Evolutionary conservation across 64 coral and sea anemone species (phyloP).

Genomic region (Montipora foliosa): DNA sequence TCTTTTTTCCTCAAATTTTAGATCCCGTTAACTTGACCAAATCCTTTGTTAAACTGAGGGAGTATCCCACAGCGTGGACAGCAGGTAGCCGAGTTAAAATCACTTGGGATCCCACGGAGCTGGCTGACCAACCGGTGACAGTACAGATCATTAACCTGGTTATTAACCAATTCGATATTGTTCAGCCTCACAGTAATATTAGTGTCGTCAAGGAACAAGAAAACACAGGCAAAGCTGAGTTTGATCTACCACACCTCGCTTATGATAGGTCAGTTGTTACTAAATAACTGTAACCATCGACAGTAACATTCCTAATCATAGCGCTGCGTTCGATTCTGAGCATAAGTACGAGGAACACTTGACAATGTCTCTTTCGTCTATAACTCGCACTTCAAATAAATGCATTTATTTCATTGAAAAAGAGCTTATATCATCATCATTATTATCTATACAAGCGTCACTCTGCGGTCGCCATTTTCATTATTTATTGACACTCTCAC

Average conservation of each 20-base stretch:
- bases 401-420: no score
- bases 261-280: neutral
- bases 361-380: no score
- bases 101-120: neutral
- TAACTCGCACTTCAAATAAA: no score
- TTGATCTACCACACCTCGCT: neutral
- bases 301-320: neutral
- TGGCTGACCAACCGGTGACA: neutral
- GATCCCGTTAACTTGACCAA: neutral
- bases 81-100: neutral
- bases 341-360: no score
- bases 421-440: no score
- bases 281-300: neutral
- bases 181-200: neutral
- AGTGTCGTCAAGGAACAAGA: neutral
- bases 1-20: neutral
- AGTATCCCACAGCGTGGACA: neutral
- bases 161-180: neutral
- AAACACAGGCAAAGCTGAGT: conserved; percentile 21
- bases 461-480: no score
- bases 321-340: no score
- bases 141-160: conserved; percentile 5
- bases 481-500: no score
- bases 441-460: no score
- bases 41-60: neutral